Base-by-base conservation (phyloP, 1,140 invertebrate species). In the Sitobion miscanthi region DNA sequence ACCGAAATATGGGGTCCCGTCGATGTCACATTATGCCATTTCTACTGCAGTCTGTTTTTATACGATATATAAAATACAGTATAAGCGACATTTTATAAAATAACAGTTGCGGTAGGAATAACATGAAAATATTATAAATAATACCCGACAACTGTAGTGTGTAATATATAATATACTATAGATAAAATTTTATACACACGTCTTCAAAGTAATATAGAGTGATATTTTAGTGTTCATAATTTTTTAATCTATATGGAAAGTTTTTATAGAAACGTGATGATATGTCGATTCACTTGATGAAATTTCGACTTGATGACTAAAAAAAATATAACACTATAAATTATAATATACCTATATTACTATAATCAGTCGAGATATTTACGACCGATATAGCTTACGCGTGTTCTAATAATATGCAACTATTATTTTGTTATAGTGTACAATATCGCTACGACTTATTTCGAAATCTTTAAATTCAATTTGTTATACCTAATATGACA, bases 251-350 rank as follows among this genome's bases (percentile, higher is more conserved):
- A 54, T 35, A 21, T 35, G 49, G 21, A 88, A 88, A 89, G 52
- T 52, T 77, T 69, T 69, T 35, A 25, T 52, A 35, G 14, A 89
- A 89, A 89, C 87, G 87, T 89, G 87, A 89, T 89, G 54, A 54
- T 38, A 89, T 89, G 87, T 89, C 47, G 9, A 88, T 52, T 88
- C 49, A 23, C 35, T 89, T 38, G 23, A 54, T n/a, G 52, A 89
- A 35, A 89, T 54, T 54, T 89, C 23, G 11, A 87, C 45, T 85
- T 25, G 38, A 45, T 85, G 62, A 35, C 62, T n/a, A 69, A n/a
- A 69, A n/a, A 69, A 6, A 23, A 23, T n/a, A 86, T 25, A 85
- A 42, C 38, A 23, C 38, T 83, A n/a, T n/a, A 62, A n/a, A 62
- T 62, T 62, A 62, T 14, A 62, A 47, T 49, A 49, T 52, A 87